Conservation (phyloP, 2,113 vertebrate genomes). For the Megalops atlanticus region DNA sequence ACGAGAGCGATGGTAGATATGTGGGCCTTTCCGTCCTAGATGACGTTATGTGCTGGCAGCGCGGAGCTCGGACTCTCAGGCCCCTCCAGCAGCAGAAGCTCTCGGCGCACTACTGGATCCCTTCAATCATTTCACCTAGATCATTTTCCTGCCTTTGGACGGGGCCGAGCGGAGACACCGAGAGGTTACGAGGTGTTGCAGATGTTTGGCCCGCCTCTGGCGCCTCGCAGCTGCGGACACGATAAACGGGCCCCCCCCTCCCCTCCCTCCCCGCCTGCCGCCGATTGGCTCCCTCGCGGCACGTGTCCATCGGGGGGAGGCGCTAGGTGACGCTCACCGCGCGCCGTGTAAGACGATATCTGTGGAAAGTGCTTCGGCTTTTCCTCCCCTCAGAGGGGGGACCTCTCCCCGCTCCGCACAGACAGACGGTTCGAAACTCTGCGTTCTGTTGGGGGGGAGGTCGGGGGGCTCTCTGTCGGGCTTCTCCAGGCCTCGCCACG, state of each 20-base stretch:
- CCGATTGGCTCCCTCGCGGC: background rate
- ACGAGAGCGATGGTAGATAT: background rate
- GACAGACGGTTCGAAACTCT: background rate
- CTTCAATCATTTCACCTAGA: constrained; percentile 51
- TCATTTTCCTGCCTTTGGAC: constrained; percentile 47
- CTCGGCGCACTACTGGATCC: constrained; percentile 49
- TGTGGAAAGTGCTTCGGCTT: constrained; percentile 35
- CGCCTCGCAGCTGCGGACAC: constrained; percentile 59
- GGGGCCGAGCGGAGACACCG: constrained; percentile 44
- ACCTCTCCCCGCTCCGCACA: no score
- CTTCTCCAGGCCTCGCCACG: background rate
- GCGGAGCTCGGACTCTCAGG: constrained; percentile 31
- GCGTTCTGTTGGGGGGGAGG: background rate
- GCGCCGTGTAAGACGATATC: constrained; percentile 26
- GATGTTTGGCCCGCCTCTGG: constrained; percentile 52
- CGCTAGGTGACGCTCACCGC: constrained; percentile 32
- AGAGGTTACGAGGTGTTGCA: constrained; percentile 59
- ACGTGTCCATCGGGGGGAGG: constrained; percentile 25
- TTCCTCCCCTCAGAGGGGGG: background rate
- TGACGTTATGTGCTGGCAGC: constrained; percentile 69
- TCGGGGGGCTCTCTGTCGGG: background rate
- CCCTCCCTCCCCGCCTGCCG: background rate
- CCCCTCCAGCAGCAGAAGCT: constrained; percentile 34
- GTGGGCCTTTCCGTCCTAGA: constrained; percentile 58
- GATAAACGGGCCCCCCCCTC: constrained; percentile 44